phyloP scores from a whole-genome alignment of 2,888 invertebrate genomes.

The Gymnocheta viridis region DNA sequence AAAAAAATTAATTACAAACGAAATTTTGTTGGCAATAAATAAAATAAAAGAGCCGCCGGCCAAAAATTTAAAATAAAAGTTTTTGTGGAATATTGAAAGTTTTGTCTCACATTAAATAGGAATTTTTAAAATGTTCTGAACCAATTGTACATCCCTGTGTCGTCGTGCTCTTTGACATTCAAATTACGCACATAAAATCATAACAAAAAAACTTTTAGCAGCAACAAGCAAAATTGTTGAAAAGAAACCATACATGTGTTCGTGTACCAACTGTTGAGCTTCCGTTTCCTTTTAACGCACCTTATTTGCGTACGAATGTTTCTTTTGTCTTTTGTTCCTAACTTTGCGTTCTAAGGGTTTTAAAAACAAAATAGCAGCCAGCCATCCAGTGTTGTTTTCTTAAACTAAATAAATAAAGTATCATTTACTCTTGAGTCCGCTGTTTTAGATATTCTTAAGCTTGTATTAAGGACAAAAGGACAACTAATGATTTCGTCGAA shows the following conservation, averaged over 20 bases:
- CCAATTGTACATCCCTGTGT: too few species aligned
- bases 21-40: too few species aligned
- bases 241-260: background rate
- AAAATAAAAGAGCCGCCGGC: too few species aligned
- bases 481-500: background rate
- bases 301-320: background rate
- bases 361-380: background rate
- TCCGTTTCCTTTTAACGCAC: constrained; percentile 59
- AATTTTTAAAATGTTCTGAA: too few species aligned
- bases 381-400: background rate
- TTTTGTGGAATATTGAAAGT: too few species aligned
- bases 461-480: background rate
- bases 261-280: constrained; percentile 80
- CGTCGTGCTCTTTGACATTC: too few species aligned
- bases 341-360: background rate
- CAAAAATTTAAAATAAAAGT: too few species aligned
- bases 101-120: too few species aligned
- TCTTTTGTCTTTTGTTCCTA: background rate
- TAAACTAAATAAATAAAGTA: background rate
- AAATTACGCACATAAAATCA: too few species aligned
- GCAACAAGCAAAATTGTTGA: background rate
- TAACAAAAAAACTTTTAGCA: background rate
- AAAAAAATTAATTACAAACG: too few species aligned
- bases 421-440: background rate
- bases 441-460: background rate